phyloP scores from a whole-genome alignment of 92 coral and sea anemone species.

The Paramuricea clavata region DNA sequence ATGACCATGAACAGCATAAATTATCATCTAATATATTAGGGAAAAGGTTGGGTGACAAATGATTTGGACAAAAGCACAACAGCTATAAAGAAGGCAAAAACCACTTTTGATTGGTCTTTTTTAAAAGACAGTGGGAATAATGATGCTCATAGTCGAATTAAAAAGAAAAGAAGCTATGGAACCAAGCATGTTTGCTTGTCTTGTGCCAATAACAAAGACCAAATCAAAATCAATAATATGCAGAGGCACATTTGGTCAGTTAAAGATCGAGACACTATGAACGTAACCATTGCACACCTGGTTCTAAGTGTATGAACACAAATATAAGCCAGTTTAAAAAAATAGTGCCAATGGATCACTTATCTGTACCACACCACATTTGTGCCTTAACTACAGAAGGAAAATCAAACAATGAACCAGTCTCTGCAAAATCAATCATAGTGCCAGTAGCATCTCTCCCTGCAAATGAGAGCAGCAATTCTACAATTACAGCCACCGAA shows the following conservation, averaged over 20 bases:
- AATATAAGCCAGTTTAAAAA: conserved; percentile 21
- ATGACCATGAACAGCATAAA: no score
- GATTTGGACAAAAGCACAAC: no score
- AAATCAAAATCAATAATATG: conserved; percentile 13
- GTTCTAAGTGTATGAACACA: conserved; percentile 12
- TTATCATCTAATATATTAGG: no score
- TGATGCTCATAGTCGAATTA: not conserved
- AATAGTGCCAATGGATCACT: not conserved
- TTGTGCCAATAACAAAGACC: conserved; percentile 21
- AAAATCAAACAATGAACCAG: not conserved
- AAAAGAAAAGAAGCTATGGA: conserved; percentile 23
- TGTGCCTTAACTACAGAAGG: not conserved
- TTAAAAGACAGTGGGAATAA: not conserved
- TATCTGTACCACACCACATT: not conserved
- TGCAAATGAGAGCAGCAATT: not conserved
- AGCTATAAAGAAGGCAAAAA: no score
- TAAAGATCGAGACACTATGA: conserved; percentile 9
- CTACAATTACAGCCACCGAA: not conserved
- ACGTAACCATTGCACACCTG: conserved; percentile 26
- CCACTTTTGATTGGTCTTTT: no score
- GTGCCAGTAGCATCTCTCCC: not conserved
- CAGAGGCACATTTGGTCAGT: conserved; percentile 14
- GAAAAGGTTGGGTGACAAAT: no score
- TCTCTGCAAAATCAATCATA: conserved; percentile 12
- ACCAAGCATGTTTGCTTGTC: conserved; percentile 27